Evolutionary conservation across 2,888 invertebrate species (phyloP).

Genomic region (Didymodactylos carnosus): DNA sequence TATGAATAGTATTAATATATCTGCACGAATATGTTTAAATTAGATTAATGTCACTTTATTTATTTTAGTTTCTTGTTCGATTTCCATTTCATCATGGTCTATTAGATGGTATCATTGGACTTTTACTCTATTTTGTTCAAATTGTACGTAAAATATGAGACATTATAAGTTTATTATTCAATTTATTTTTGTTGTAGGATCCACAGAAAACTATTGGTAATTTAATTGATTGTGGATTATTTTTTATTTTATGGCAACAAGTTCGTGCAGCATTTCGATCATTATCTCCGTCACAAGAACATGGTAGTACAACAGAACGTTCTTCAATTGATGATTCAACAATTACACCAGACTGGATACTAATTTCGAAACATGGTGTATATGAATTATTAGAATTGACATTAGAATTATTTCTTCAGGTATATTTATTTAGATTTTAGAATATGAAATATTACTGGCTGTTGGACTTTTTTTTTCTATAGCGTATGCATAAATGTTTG

Average conservation of each 20-base stretch:
- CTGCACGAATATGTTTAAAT: too few relatives aligned
- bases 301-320: neutral
- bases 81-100: slow-evolving; percentile 10
- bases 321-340: too few relatives aligned
- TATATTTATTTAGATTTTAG: neutral
- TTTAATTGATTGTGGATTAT: slow-evolving; percentile 1
- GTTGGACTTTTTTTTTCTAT: neutral
- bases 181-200: neutral
- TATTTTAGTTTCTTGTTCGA: slow-evolving; percentile 6
- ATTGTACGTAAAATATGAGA: neutral
- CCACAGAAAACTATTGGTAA: slow-evolving; percentile 6
- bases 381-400: slow-evolving; percentile 5
- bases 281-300: neutral
- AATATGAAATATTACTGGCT: neutral
- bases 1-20: neutral
- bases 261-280: slow-evolving; percentile 1
- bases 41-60: too few relatives aligned
- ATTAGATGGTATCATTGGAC: slow-evolving; percentile 8
- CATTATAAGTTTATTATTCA: neutral
- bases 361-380: slow-evolving; percentile 5
- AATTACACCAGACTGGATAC: slow-evolving; percentile 4
- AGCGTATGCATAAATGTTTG: slow-evolving; percentile 9
- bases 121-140: neutral
- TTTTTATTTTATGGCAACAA: slow-evolving; percentile 5
- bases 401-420: neutral